Evolutionary conservation across 2,113 vertebrate genomes (phyloP).

Genomic region (Pelvicachromis taeniatus): DNA sequence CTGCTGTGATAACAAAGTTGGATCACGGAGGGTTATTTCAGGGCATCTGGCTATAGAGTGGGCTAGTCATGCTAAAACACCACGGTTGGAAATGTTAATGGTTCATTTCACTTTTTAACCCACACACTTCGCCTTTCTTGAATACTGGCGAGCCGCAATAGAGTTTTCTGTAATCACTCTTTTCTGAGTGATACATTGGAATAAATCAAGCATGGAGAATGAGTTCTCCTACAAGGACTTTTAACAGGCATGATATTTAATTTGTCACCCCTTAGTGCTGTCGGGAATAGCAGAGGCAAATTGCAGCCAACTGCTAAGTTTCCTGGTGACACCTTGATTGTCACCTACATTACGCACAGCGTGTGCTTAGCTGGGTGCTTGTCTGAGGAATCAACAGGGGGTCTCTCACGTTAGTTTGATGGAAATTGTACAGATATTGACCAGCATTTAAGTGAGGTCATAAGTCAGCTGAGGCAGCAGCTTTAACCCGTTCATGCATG

Average conservation of each 20-base stretch:
- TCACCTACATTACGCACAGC: not conserved
- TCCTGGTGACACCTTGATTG: not conserved
- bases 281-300: not conserved
- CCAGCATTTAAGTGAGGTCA: constrained; percentile 3
- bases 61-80: not conserved
- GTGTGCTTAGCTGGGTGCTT: constrained; percentile 1
- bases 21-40: not conserved
- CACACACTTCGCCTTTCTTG: not conserved
- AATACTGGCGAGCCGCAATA: not conserved
- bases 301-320: not conserved
- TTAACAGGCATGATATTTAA: constrained; percentile 7
- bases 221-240: not conserved
- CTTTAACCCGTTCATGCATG: not conserved
- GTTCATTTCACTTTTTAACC: not conserved
- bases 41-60: not conserved
- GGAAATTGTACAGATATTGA: not conserved
- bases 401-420: not conserved
- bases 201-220: not conserved
- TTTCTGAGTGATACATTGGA: not conserved
- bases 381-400: not conserved
- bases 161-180: constrained; percentile 23
- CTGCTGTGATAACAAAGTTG: not conserved
- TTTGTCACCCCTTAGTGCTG: not conserved
- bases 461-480: not conserved
- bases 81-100: not conserved